phyloP scores from a whole-genome alignment of 2,113 vertebrate genomes.

The Cisticola juncidis region DNA sequence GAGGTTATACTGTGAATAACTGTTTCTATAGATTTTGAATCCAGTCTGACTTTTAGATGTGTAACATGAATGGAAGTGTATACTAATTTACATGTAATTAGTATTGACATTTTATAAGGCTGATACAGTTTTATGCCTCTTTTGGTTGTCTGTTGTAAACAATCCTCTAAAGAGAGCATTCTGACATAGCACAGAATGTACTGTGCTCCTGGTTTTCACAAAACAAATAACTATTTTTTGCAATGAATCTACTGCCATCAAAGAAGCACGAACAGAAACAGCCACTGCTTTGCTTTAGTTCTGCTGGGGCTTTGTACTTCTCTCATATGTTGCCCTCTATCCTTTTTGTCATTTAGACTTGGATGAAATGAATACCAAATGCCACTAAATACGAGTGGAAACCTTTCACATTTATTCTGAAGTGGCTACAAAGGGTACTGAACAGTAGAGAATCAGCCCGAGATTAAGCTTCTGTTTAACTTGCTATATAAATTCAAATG shows the following conservation, averaged over 20 bases:
- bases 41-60: background rate
- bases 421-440: background rate
- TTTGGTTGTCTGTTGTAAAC: background rate
- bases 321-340: background rate
- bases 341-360: background rate
- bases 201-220: background rate
- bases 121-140: background rate
- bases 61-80: background rate
- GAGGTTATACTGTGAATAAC: background rate
- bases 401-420: conserved; percentile 40
- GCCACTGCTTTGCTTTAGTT: background rate
- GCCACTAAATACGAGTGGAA: background rate
- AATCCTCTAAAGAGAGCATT: background rate
- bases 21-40: background rate
- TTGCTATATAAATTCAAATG: conserved; percentile 47
- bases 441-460: background rate
- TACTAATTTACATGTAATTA: conserved; percentile 5
- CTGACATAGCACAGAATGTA: background rate
- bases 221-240: background rate
- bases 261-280: background rate
- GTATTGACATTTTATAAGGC: background rate
- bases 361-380: conserved; percentile 27
- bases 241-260: background rate
- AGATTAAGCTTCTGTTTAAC: conserved; percentile 30
- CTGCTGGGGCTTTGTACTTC: background rate